Conservation (phyloP, 2,797 vertebrate species). For the Cryptoblepharus egeriae region DNA sequence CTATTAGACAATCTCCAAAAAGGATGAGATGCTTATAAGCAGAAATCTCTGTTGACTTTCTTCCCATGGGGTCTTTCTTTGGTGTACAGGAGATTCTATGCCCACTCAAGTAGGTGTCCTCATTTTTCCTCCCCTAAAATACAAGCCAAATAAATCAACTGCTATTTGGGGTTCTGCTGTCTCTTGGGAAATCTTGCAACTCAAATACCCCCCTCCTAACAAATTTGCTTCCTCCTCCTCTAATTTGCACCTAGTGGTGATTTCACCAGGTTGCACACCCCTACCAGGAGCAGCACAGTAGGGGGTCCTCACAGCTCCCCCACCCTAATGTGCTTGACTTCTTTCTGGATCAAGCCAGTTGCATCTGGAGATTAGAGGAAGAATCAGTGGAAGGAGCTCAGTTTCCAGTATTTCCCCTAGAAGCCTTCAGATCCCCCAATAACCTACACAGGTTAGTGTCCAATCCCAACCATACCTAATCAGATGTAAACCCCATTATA, state of each 20-base stretch:
- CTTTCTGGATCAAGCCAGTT: neutral
- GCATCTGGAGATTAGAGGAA: slow-evolving; percentile 4
- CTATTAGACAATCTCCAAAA: neutral
- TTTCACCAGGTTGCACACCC: slow-evolving; percentile 70
- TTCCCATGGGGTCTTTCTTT: slow-evolving; percentile 1
- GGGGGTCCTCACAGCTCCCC: slow-evolving; percentile 21
- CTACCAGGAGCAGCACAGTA: slow-evolving; percentile 67
- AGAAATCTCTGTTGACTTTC: neutral
- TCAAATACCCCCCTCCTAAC: slow-evolving; percentile 60
- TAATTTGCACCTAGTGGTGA: slow-evolving; percentile 75
- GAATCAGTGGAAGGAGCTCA: neutral
- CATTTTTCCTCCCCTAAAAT: neutral
- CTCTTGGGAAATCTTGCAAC: slow-evolving; percentile 39
- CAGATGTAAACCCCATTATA: no score
- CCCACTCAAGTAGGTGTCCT: neutral
- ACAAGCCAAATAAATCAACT: slow-evolving; percentile 29
- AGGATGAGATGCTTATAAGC: neutral
- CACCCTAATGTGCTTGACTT: slow-evolving; percentile 28
- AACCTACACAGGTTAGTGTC: no score
- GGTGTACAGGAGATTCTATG: neutral
- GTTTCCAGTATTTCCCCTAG: neutral
- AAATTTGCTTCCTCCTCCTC: neutral
- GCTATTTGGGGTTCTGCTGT: slow-evolving; percentile 13
- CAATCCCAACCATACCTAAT: no score
- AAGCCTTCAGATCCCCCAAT: neutral